Evolutionary conservation across 2,888 invertebrate genomes (phyloP).

Genomic region (Melieria omissa): DNA sequence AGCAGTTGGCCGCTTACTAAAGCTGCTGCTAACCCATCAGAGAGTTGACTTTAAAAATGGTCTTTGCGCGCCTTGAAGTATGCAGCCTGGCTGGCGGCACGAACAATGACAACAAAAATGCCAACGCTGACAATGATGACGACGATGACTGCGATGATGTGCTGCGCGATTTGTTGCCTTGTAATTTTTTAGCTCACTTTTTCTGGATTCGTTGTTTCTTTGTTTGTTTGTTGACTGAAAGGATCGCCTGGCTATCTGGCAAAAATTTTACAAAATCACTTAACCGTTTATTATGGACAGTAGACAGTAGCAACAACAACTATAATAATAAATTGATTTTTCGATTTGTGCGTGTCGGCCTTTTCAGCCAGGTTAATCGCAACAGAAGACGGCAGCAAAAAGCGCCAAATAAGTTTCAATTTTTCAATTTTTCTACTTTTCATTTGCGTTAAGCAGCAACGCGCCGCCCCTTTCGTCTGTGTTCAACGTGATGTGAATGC

Average conservation of each 20-base stretch:
- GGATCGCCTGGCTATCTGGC: not conserved
- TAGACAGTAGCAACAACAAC: too few relatives aligned
- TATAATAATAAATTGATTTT: too few relatives aligned
- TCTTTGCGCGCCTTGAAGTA: slow-evolving; percentile 1
- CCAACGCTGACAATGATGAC: slow-evolving; percentile 2
- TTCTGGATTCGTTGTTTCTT: slow-evolving; percentile 6
- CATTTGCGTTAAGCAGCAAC: slow-evolving; percentile 7
- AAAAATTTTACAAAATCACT: slow-evolving; percentile 16
- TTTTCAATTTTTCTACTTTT: not conserved
- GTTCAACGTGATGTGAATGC: slow-evolving; percentile 32
- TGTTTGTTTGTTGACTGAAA: slow-evolving; percentile 20
- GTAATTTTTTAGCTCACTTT: slow-evolving; percentile 8
- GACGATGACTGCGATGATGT: slow-evolving; percentile 14
- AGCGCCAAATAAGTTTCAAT: slow-evolving; percentile 14
- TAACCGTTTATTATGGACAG: slow-evolving; percentile 20
- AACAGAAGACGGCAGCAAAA: not conserved
- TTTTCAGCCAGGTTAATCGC: too few relatives aligned
- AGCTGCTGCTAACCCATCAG: too few relatives aligned
- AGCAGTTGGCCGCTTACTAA: too few relatives aligned
- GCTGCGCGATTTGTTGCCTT: slow-evolving; percentile 21
- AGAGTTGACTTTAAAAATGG: not conserved
- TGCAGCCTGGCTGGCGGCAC: not conserved
- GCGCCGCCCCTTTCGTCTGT: not conserved
- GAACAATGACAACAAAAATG: slow-evolving; percentile 7
- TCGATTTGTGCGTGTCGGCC: too few relatives aligned